These are phyloP conservation scores for Marcusenius ussheri DNA, from an alignment of 2,113 vertebrate genomes.

Conservation along the genomic window DNA sequence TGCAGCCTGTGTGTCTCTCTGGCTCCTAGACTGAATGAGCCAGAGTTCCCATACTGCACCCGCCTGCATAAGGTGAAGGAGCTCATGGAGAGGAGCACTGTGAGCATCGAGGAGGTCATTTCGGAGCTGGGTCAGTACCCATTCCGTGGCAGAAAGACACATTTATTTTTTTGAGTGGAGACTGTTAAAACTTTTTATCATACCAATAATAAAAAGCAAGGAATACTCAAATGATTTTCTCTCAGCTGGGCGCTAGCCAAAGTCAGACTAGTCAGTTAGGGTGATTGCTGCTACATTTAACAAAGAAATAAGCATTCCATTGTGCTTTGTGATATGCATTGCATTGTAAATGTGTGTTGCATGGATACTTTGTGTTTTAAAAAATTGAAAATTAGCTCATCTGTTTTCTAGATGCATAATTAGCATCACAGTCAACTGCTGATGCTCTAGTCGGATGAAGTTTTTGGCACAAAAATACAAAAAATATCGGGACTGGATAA, in stretches of 20 bases:
- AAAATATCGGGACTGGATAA: neutral
- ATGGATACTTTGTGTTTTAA: neutral
- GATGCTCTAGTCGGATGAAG: neutral
- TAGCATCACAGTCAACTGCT: neutral
- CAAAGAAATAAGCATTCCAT: neutral
- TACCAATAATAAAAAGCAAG: neutral
- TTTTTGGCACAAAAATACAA: neutral
- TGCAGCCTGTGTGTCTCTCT: neutral
- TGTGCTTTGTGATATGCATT: neutral
- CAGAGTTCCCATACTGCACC: conserved; percentile 82
- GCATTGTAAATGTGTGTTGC: neutral
- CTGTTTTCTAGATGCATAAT: neutral
- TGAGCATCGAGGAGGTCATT: conserved; percentile 84
- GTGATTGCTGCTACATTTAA: neutral
- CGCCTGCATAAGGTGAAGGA: conserved; percentile 84
- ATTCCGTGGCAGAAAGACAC: neutral
- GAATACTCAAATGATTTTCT: neutral
- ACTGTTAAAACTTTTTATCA: neutral
- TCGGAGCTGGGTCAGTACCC: conserved; percentile 76
- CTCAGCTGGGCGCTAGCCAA: neutral
- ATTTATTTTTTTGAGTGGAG: neutral
- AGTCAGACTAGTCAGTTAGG: neutral
- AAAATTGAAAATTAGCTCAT: neutral
- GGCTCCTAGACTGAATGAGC: conserved; percentile 74
- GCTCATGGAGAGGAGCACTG: conserved; percentile 70